Conservation (phyloP, 2,888 invertebrate species). For the Lasioglossum calceatum region DNA sequence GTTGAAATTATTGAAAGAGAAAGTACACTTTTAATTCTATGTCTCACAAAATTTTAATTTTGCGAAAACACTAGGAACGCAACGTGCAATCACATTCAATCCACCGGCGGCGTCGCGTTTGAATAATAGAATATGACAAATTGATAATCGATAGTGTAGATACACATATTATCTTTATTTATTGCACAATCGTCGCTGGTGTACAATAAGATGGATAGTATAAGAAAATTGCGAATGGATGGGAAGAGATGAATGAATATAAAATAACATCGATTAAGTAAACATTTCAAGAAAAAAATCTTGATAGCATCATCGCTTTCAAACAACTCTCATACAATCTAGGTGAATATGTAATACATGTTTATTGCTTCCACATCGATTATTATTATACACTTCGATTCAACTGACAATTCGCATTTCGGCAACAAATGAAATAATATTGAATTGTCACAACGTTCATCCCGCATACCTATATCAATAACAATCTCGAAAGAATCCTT, state of each 20-base stretch:
- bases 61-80: conserved; percentile 20
- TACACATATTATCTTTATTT: conserved; percentile 64
- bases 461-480: conserved; percentile 67
- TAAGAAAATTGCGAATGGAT: conserved; percentile 1
- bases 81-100: conserved; percentile 23
- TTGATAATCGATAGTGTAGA: conserved; percentile 69
- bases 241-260: conserved; percentile 20
- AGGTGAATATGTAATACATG: conserved; percentile 62
- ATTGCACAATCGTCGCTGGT: conserved; percentile 57
- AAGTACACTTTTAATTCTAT: background rate
- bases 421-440: conserved; percentile 53
- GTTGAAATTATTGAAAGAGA: background rate
- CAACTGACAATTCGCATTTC: conserved; percentile 63
- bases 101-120: conserved; percentile 52
- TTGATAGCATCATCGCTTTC: conserved; percentile 54
- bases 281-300: conserved; percentile 40
- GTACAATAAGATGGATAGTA: conserved; percentile 26
- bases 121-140: conserved; percentile 59
- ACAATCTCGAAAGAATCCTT: conserved; percentile 71
- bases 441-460: conserved; percentile 68
- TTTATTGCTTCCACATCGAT: conserved; percentile 74
- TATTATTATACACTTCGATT: conserved; percentile 71
- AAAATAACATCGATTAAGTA: conserved; percentile 44
- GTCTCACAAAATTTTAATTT: background rate
- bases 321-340: conserved; percentile 61